Conservation (phyloP, 2,797 vertebrate species). For the Silurus aristotelis region DNA sequence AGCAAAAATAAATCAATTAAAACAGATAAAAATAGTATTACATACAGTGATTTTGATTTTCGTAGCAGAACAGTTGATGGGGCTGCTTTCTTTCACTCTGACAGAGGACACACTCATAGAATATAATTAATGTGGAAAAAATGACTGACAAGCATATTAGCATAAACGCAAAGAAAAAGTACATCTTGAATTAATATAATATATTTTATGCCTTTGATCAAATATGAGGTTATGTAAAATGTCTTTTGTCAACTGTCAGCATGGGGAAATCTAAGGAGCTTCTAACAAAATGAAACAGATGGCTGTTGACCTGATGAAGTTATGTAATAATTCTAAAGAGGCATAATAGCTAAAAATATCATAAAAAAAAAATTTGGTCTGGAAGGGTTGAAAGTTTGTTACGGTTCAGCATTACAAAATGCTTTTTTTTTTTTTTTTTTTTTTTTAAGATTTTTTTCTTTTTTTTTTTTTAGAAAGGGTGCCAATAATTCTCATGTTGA, state of each 20-base stretch:
- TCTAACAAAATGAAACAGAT: background rate
- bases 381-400: background rate
- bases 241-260: background rate
- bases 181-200: background rate
- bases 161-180: background rate
- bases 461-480: background rate
- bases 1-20: background rate
- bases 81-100: background rate
- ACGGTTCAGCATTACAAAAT: background rate
- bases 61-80: background rate
- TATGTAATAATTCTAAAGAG: background rate
- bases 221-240: background rate
- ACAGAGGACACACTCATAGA: background rate
- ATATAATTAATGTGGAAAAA: background rate
- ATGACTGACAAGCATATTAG: background rate
- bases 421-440: background rate
- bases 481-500: background rate
- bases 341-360: background rate
- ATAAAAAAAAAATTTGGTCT: background rate
- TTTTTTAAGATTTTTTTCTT: background rate
- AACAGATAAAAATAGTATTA: background rate
- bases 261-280: background rate
- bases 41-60: background rate
- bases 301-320: background rate
- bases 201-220: background rate